Evolutionary conservation across 2,888 invertebrate species (phyloP), one percentile per base, ranked within the genome.

Genomic region (Holacanthella duospinosa): DNA sequence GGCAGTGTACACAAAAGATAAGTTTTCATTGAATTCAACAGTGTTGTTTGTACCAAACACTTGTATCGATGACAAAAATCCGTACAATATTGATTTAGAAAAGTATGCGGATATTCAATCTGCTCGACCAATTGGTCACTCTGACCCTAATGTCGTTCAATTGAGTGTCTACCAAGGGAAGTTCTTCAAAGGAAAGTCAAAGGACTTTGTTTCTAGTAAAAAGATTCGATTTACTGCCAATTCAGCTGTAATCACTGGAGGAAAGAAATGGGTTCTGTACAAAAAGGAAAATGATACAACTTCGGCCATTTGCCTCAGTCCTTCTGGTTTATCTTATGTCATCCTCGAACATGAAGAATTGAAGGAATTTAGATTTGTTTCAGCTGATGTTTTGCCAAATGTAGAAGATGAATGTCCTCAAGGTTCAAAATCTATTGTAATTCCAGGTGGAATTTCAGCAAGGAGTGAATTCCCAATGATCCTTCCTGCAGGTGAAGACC

Each of bases 251-350:
- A 43, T 58, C 21, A 58, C 58, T 58, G 58, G 58, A 58, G 58
- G 58, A n/a, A 58, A 58, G 58, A 58, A 58, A 43, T 58, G 58
- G 58, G 58, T 58, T 43, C 24, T 58, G 12, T 58, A 58, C 58
- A 58, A 58, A 36, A 58, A 58, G 36, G 58, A 58, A 43, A 58
- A 58, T 29, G 58, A 58, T n/a, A 58, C 58, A n/a, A 19, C 27
- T 6, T 29, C 58, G 12, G 58, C 58, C 58, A 43, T 58, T 29
- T 58, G 58, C 24, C 28, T 58, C 27, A 58, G 58, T 29, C 58
- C 58, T 6, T 29, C 58, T 29, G 58, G 58, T 6, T 36, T 58
- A 3, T 58, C 58, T 16, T 58, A 36, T 29, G 58, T 58, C 19
- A 58, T 58, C 24, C 28, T 58, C 4, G 58, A 58, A 21, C 58